Evolutionary conservation across 2,797 vertebrate genomes (phyloP), one percentile per base, ranked within the genome.

Genomic region (Apogon talboti): DNA sequence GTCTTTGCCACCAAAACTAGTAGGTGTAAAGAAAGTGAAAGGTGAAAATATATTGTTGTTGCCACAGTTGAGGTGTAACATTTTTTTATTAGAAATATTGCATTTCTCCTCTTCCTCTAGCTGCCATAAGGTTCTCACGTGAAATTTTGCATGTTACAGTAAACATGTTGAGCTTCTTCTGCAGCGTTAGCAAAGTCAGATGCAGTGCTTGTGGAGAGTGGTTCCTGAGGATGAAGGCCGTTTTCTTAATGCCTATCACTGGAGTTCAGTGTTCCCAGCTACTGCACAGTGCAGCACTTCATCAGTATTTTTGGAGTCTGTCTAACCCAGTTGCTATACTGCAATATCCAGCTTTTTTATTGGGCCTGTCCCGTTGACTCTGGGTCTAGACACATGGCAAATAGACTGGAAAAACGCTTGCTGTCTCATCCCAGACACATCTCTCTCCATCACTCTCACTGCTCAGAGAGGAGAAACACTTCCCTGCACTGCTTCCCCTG

Each of bases 351-450:
- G 57, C 7, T 35, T 66, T 76, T 87, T 87, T 82, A 84, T 84
- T 84, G 74, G 76, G 40, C 70, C 73, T 48, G 79, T 76, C 83
- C 79, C 74, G 61, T 82, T 82, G 84, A 87, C 79, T 81, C 68
- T 54, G 63, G 76, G 82, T 92, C 88, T 86, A 89, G 88, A 92
- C 83, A 21, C 79, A 78, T 81, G 71, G 84, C 87, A 90, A 90
- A 87, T 73, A 85, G 84, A 88, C 77, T 87, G 87, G 87, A 88
- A 90, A 91, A 85, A 86, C 66, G 18, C 82, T 87, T 38, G 37
- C 81, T 67, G 84, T 84, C 86, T 84, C 64, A 5, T 71, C 77
- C 64, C 76, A 80, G 82, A 85, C 86, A 84, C 79, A 80, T 79
- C 82, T 71, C 72, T 79, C 82, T 80, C 73, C 66, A 77, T 89